A percentile compares a stretch with the other conserved stretches of the same genome.
phyloP scores from a whole-genome alignment of 2,888 invertebrate species.

The Acleris laterana region DNA sequence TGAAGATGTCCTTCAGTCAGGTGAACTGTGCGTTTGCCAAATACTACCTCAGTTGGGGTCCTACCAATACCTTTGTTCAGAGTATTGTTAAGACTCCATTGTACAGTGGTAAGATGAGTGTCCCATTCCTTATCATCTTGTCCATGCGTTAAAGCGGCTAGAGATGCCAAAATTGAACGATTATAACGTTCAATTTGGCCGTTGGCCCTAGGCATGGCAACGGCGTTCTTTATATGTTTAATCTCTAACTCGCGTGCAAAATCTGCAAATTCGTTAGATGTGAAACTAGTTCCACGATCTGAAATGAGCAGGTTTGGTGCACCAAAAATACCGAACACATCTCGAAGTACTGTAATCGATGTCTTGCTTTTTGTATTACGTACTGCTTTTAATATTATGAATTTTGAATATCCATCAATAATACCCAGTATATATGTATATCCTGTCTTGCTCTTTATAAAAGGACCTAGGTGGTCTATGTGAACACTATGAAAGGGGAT shows the following conservation, averaged over 20 bases:
- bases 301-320: conserved; percentile 28
- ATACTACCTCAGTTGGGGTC: conserved; percentile 26
- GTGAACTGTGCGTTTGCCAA: conserved; percentile 14
- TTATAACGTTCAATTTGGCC: conserved; percentile 38
- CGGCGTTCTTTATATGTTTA: conserved; percentile 40
- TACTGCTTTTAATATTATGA: conserved; percentile 30
- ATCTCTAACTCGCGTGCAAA: conserved; percentile 12
- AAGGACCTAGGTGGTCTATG: conserved; percentile 39
- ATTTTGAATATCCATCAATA: conserved; percentile 39
- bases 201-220: conserved; percentile 38
- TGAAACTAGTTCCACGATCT: conserved; percentile 34
- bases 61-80: no score
- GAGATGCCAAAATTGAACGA: conserved; percentile 34
- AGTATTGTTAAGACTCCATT: conserved; percentile 13
- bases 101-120: conserved; percentile 14
- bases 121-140: conserved; percentile 21
- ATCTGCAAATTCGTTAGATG: conserved; percentile 24
- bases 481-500: conserved; percentile 34
- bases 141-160: conserved; percentile 17
- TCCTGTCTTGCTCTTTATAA: conserved; percentile 37
- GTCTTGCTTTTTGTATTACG: conserved; percentile 24
- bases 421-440: conserved; percentile 41
- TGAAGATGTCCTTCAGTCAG: conserved; percentile 12
- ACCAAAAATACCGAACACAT: conserved; percentile 28
- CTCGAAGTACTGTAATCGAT: conserved; percentile 17